A percentile compares a stretch with the other conserved stretches of the same genome.
Evolutionary conservation across 2,888 invertebrate genomes (phyloP).

Genomic region (Siphonodentalium dalli): DNA sequence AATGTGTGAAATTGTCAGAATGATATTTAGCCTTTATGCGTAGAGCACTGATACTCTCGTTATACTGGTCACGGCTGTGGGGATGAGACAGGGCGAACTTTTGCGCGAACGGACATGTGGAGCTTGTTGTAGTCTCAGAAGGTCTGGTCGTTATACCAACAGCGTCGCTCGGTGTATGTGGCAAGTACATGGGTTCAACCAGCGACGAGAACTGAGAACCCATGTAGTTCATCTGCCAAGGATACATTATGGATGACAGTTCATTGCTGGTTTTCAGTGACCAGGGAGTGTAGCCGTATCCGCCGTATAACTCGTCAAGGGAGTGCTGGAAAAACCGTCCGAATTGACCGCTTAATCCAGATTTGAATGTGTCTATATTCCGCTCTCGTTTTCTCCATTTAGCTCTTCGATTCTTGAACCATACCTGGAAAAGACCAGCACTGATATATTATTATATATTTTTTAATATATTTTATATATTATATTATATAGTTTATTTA

Average conservation of each 20-base stretch:
- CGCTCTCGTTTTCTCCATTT: slow-evolving; percentile 66
- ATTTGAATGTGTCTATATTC: slow-evolving; percentile 75
- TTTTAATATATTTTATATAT: too few species aligned
- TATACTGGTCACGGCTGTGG: slow-evolving; percentile 69
- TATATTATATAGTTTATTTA: too few species aligned
- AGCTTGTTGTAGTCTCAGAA: slow-evolving; percentile 51
- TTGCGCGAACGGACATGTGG: slow-evolving; percentile 83
- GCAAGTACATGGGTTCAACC: slow-evolving; percentile 56
- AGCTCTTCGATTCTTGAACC: slow-evolving; percentile 66
- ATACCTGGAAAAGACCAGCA: slow-evolving; percentile 59
- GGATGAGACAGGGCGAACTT: slow-evolving; percentile 88
- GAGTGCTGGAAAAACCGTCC: slow-evolving; percentile 91
- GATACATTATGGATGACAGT: slow-evolving; percentile 80
- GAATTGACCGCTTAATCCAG: slow-evolving; percentile 84
- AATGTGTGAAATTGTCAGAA: too few species aligned
- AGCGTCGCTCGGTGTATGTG: slow-evolving; percentile 49
- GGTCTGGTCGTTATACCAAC: too few species aligned
- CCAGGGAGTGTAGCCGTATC: slow-evolving; percentile 94
- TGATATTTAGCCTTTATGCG: slow-evolving; percentile 94
- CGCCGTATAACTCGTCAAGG: slow-evolving; percentile 87
- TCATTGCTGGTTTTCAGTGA: slow-evolving; percentile 91
- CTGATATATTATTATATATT: too few species aligned
- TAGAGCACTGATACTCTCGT: slow-evolving; percentile 88
- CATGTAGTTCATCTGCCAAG: slow-evolving; percentile 77
- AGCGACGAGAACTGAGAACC: slow-evolving; percentile 76